These are phyloP conservation scores for Pavo muticus DNA, from an alignment of 2,113 vertebrate species.

Conservation along the genomic window DNA sequence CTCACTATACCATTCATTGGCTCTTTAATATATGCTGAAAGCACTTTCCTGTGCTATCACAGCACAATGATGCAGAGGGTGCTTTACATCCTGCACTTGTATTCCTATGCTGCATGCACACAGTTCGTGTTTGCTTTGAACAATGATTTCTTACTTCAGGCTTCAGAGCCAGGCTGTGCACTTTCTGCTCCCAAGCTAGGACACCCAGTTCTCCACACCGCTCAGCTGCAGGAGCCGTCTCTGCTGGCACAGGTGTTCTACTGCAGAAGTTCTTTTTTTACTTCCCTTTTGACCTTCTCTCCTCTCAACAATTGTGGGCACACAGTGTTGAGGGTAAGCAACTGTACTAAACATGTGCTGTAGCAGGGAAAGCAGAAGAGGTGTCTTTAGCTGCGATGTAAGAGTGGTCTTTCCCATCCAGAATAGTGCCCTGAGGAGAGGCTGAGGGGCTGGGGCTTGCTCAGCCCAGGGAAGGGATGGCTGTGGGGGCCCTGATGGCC, in stretches of 20 bases:
- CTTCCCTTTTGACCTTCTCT: background rate
- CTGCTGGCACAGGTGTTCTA: background rate
- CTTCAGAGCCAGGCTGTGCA: background rate
- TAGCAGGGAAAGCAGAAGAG: background rate
- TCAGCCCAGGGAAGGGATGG: background rate
- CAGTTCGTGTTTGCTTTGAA: slow-evolving; percentile 7
- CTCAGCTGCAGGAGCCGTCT: background rate
- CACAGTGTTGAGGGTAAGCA: rapidly evolving
- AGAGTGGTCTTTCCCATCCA: background rate
- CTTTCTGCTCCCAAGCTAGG: background rate
- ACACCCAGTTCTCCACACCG: background rate
- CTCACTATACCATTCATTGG: background rate
- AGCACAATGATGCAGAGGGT: background rate
- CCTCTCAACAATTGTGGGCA: background rate
- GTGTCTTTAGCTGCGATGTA: background rate
- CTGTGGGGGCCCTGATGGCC: background rate
- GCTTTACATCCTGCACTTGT: background rate
- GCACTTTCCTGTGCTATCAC: background rate
- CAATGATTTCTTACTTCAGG: background rate
- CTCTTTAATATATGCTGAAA: background rate
- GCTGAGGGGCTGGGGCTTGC: background rate
- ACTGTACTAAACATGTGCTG: rapidly evolving
- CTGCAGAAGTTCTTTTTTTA: background rate
- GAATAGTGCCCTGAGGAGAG: background rate
- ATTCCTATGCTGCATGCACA: background rate